phyloP scores from a whole-genome alignment of 1,140 invertebrate species.

The Heliothis virescens region DNA sequence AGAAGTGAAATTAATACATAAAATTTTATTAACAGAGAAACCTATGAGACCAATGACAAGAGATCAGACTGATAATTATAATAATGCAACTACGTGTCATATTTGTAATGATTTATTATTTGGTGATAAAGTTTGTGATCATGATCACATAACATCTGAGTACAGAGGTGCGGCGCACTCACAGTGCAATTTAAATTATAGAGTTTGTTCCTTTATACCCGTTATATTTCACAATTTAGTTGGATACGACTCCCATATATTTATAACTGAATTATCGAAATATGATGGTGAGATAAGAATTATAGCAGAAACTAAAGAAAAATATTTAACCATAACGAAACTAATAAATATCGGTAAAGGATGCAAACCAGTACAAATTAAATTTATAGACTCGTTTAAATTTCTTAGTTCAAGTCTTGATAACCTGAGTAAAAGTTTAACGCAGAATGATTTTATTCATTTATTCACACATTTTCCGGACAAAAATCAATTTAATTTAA shows the following conservation, averaged over 20 bases:
- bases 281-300: no score
- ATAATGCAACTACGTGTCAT: neutral
- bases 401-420: no score
- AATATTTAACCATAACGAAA: no score
- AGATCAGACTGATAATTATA: neutral
- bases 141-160: neutral
- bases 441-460: neutral
- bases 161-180: neutral
- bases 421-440: neutral
- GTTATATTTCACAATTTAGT: neutral
- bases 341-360: no score
- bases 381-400: no score
- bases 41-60: neutral
- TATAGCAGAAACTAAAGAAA: no score
- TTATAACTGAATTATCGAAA: no score
- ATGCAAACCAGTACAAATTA: no score
- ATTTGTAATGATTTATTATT: neutral
- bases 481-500: neutral
- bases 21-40: neutral
- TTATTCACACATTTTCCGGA: neutral
- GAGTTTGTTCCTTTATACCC: neutral
- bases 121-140: neutral
- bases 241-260: no score
- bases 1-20: neutral
- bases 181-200: neutral